Conservation (phyloP, 1,140 invertebrate genomes). For the Drosophila lowei region DNA sequence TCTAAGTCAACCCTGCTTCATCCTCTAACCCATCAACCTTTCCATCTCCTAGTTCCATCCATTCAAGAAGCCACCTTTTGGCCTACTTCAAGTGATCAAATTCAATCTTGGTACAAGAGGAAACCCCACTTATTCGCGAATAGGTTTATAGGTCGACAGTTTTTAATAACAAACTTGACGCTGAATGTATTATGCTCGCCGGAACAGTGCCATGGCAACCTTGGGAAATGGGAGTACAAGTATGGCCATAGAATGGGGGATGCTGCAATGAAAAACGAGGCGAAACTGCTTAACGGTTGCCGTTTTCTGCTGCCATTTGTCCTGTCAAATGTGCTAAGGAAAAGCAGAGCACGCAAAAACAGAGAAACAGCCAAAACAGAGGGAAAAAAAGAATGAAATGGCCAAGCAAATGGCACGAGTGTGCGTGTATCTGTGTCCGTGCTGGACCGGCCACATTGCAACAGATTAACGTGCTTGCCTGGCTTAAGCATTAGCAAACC, state of each 20-base stretch:
- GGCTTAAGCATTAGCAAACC: conserved; percentile 66
- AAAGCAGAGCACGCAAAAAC: conserved; percentile 38
- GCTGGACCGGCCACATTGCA: conserved; percentile 49
- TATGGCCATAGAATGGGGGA: neutral
- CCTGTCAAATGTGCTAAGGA: conserved; percentile 31
- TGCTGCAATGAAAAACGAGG: conserved; percentile 74
- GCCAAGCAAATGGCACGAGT: conserved; percentile 66
- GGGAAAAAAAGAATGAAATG: conserved; percentile 24
- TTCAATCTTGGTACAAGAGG: no score
- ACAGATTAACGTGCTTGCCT: conserved; percentile 73
- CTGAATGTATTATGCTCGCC: no score
- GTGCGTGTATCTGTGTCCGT: conserved; percentile 16
- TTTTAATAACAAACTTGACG: no score
- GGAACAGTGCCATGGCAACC: conserved; percentile 15
- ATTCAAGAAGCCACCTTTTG: no score
- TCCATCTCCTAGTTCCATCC: no score
- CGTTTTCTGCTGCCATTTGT: conserved; percentile 47
- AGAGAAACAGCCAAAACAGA: conserved; percentile 6
- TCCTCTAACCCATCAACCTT: no score
- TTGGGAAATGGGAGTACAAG: conserved; percentile 4
- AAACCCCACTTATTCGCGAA: no score
- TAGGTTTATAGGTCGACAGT: no score
- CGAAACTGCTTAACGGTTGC: conserved; percentile 75
- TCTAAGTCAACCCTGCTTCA: no score
- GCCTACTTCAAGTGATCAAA: no score